Base-by-base conservation (phyloP, 35 echinoderm and acorn worm species). In the Apostichopus californicus region DNA sequence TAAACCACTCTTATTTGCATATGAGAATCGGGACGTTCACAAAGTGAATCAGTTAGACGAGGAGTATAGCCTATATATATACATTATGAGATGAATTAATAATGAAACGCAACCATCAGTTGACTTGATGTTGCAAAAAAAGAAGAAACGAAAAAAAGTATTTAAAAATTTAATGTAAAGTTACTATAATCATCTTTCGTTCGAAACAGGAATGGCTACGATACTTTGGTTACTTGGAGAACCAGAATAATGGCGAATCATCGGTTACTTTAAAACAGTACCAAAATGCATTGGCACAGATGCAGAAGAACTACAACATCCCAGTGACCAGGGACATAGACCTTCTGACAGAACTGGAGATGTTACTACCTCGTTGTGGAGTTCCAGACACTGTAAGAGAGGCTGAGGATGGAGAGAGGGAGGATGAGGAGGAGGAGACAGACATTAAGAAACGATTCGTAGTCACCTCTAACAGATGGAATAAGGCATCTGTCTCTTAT, bases 271-370 rank as follows among this genome's bases (percentile, higher is more conserved):
- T 86, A 17, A 1, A 60, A 17, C 26, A 58, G 26, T 86, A 86
- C 1, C 83, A 86, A 25, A 58, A 57, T 55, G 83, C 83, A 5
- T 20, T 86, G 55, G 55, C 55, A 18, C 12, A 55, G 55, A 54
- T 86, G 83, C 83, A 86, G 55, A 86, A n/a, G 55, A 57, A 56
- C 83, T 86, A 86, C 55, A 9, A 86, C 15, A 86, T 86, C 12
- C 86, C 86, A 7, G 86, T 26, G 11, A 87, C 86, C 2, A 59
- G 86, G 14, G 86, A 87, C 25, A 23, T 87, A 1, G 86, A 87
- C 18, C 57, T 87, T 23, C 28, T 61, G 5, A 87, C 86, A 14
- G 86, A 87, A 8, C 17, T 87, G 12, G 57, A 57, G 17, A 87
- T 87, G 86, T 18, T 87, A 14, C 9, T 64, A 4, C 86, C 86